These are phyloP conservation scores for Zosterops borbonicus DNA, from an alignment of 2,113 vertebrate species.

Conservation along the genomic window DNA sequence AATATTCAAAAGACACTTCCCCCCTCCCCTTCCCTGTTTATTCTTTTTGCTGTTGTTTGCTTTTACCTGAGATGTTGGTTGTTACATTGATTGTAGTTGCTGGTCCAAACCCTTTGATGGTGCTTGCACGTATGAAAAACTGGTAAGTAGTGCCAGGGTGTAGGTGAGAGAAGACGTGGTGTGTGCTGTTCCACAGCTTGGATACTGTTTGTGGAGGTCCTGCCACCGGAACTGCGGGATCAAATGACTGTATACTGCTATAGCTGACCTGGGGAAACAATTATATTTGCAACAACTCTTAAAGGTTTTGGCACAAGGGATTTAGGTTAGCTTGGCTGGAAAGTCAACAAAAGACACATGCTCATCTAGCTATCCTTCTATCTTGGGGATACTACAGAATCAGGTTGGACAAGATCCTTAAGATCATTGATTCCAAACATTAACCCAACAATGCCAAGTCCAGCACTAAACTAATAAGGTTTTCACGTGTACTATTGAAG, in stretches of 20 bases:
- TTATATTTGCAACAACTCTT: not conserved
- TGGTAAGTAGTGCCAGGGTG: slow-evolving; percentile 96
- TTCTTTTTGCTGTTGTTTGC: not conserved
- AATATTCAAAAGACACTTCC: not conserved
- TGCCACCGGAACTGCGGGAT: slow-evolving; percentile 90
- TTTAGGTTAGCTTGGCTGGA: not conserved
- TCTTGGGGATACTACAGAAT: not conserved
- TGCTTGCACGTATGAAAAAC: slow-evolving; percentile 92
- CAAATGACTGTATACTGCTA: slow-evolving; percentile 89
- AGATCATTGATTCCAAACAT: not conserved
- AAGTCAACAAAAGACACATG: not conserved
- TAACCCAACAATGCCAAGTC: not conserved
- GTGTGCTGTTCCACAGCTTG: slow-evolving; percentile 89
- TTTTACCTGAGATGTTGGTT: slow-evolving; percentile 95
- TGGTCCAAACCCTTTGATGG: slow-evolving; percentile 92
- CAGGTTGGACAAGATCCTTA: not conserved
- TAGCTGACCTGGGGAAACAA: slow-evolving; percentile 86
- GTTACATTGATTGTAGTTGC: slow-evolving; percentile 91
- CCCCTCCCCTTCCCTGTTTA: not conserved
- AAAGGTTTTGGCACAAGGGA: not conserved
- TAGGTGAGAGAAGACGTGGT: slow-evolving; percentile 90
- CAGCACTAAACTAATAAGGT: not conserved
- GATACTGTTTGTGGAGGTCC: slow-evolving; percentile 87
- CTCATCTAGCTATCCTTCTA: not conserved
- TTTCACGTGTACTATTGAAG: not conserved